Evolutionary conservation across 2,888 invertebrate genomes (phyloP), one percentile per base, ranked within the genome.

Genomic region (Gymnosoma rotundatum): DNA sequence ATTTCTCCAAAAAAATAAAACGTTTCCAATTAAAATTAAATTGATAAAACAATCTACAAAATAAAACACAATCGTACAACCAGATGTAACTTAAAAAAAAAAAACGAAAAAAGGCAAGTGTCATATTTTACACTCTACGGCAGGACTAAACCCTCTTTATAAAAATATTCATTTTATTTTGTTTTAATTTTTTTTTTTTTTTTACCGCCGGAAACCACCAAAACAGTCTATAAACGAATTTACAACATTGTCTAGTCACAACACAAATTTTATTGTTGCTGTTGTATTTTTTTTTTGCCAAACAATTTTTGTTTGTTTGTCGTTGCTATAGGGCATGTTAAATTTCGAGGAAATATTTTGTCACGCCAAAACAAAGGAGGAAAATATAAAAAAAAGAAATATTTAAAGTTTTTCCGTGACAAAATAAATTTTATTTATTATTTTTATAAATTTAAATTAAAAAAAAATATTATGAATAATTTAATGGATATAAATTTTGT

Each of bases 171-270:
- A 52, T 9, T 52, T 9, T 18, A 52, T 18, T n/a, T n/a, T 50
- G 18, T n/a, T n/a, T 32, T 32, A 5, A n/a, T 32, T n/a, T 0
- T 48, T 2, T 52, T 52, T 58, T 61, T 73, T 63, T 78, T 74
- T 21, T 42, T 50, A 69, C 74, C 69, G 78, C 56, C 83, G 78
- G 83, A 83, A 83, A 69, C 83, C 83, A 78, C 78, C 70, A 69
- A 64, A 69, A 73, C 70, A 60, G 72, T 36, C 61, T 48, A 82
- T 82, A 78, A 83, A 83, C 69, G 63, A 78, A 78, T 78, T 73
- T 78, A 74, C 61, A 78, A 73, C 63, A 63, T 78, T 78, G 78
- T 83, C 73, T 83, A 78, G 83, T 58, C 81, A 64, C 60, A 76
- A 78, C 72, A 61, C 48, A 78, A 67, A 73, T 67, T 52, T 78